Conservation (phyloP, 2,797 vertebrate genomes). For the Tapera naevia region DNA sequence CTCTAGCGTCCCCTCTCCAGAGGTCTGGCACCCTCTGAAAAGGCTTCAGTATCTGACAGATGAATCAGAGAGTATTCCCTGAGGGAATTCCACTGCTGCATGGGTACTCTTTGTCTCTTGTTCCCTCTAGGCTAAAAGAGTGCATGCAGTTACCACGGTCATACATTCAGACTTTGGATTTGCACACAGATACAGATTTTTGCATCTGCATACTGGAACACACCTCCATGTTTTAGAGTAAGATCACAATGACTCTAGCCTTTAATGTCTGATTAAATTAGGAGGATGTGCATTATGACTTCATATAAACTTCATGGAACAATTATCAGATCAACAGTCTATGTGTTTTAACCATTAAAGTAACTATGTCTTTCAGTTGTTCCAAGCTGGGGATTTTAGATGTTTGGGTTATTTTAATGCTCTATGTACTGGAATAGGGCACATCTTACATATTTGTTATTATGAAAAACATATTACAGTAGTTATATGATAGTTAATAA, state of each 20-base stretch:
- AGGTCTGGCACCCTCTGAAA: conserved; percentile 61
- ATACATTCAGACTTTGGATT: background rate
- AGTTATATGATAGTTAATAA: background rate
- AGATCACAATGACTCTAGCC: background rate
- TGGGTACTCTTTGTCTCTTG: conserved; percentile 6
- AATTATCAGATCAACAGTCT: background rate
- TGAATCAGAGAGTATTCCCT: conserved; percentile 51
- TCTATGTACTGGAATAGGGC: background rate
- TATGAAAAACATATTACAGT: background rate
- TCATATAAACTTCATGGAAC: background rate
- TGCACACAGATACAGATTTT: conserved; percentile 17
- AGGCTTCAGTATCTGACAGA: conserved; percentile 37
- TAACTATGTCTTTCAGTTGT: background rate
- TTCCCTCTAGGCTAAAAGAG: conserved; percentile 8
- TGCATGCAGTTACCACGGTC: background rate
- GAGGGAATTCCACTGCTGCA: conserved; percentile 38
- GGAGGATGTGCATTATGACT: background rate
- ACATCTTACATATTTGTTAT: background rate
- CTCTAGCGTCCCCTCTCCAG: conserved; percentile 44
- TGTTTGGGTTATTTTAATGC: background rate
- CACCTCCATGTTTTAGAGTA: background rate
- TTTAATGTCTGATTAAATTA: conserved; percentile 3
- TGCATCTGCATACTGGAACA: conserved; percentile 14
- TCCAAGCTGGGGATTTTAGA: background rate
- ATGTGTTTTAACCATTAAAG: background rate